Conservation (phyloP, 2,797 vertebrate species). For the Perodicticus potto region DNA sequence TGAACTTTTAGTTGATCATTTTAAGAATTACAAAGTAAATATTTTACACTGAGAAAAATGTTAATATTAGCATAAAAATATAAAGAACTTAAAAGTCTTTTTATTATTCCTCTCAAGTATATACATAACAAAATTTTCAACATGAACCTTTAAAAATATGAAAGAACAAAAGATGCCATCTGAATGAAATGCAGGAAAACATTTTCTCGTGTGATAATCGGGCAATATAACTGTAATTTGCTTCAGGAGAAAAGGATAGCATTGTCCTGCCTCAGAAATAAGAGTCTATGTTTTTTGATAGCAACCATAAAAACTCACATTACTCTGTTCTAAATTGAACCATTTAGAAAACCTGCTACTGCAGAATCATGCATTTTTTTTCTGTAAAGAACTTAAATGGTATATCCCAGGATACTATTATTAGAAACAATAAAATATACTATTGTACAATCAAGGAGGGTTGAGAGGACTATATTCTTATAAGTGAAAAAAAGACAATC, state of each 20-base stretch:
- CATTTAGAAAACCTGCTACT: slow-evolving; percentile 79
- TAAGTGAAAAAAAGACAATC: slow-evolving; percentile 89
- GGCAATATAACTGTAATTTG: slow-evolving; percentile 61
- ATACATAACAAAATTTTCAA: slow-evolving; percentile 66
- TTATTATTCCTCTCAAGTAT: slow-evolving; percentile 32
- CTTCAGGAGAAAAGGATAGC: slow-evolving; percentile 67
- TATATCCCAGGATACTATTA: slow-evolving; percentile 82
- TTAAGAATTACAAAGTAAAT: slow-evolving; percentile 28
- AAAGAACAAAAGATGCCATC: slow-evolving; percentile 65
- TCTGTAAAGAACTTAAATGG: slow-evolving; percentile 78
- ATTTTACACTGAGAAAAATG: slow-evolving; percentile 57
- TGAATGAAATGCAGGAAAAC: slow-evolving; percentile 69
- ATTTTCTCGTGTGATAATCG: slow-evolving; percentile 62
- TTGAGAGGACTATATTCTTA: slow-evolving; percentile 86
- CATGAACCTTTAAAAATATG: slow-evolving; percentile 54
- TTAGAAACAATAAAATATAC: slow-evolving; percentile 84
- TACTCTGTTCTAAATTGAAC: slow-evolving; percentile 82
- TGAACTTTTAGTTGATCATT: background rate
- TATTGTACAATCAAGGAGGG: slow-evolving; percentile 85
- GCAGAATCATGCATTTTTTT: slow-evolving; percentile 77
- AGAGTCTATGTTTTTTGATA: slow-evolving; percentile 76
- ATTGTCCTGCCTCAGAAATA: slow-evolving; percentile 69
- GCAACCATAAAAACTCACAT: slow-evolving; percentile 83
- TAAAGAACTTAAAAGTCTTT: slow-evolving; percentile 14
- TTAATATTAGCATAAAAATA: background rate